Percentiles rank a stretch among this genome's conserved stretches.
These are phyloP conservation scores for Goniozus legneri DNA, from an alignment of 1,140 invertebrate species.

Conservation along the genomic window DNA sequence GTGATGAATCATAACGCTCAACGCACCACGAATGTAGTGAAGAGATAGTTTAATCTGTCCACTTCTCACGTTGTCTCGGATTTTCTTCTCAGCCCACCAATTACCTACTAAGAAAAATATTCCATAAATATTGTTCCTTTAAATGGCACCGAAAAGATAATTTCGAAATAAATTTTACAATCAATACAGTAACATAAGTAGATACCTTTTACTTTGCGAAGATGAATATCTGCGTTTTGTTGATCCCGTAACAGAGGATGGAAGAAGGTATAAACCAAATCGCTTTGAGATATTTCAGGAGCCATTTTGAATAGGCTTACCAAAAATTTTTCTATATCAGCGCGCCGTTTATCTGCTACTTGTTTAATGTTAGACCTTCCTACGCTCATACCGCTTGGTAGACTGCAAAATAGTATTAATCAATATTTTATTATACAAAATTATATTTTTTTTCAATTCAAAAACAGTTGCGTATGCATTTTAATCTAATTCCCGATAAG, in stretches of 20 bases:
- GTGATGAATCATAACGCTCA: constrained; percentile 86
- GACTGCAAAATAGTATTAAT: too few relatives aligned
- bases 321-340: constrained; percentile 85
- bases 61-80: constrained; percentile 43
- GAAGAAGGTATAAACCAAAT: constrained; percentile 97
- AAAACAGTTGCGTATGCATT: too few relatives aligned
- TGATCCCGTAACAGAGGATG: constrained; percentile 90
- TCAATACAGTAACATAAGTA: too few relatives aligned
- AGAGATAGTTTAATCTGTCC: constrained; percentile 81
- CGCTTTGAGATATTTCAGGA: constrained; percentile 92
- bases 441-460: too few relatives aligned
- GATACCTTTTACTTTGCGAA: constrained; percentile 64
- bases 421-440: too few relatives aligned
- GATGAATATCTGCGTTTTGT: constrained; percentile 71
- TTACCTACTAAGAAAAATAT: constrained; percentile 41
- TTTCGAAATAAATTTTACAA: too few relatives aligned
- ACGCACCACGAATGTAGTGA: constrained; percentile 74
- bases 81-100: constrained; percentile 49
- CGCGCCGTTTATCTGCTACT: constrained; percentile 85
- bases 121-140: too few relatives aligned
- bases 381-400: constrained; percentile 75
- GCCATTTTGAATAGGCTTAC: constrained; percentile 80
- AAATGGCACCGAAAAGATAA: too few relatives aligned
- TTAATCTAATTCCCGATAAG: too few relatives aligned
- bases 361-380: constrained; percentile 91